Evolutionary conservation across 2,888 invertebrate genomes (phyloP).

Genomic region (Lumbricus terrestris): DNA sequence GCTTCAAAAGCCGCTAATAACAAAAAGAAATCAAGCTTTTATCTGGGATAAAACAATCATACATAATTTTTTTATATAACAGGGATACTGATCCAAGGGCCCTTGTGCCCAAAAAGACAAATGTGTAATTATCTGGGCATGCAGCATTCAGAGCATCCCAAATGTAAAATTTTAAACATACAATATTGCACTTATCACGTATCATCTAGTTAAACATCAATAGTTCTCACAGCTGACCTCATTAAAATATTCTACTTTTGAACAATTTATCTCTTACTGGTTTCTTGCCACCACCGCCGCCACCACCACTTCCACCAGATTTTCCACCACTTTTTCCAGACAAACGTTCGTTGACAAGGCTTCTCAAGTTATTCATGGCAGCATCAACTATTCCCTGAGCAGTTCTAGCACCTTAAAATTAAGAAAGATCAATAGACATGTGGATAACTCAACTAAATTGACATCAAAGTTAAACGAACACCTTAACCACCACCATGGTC

Average conservation of each 20-base stretch:
- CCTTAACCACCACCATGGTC: too few species aligned
- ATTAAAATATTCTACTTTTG: neutral
- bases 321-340: conserved; percentile 63
- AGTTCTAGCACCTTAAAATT: conserved; percentile 68
- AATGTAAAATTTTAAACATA: too few species aligned
- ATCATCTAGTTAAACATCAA: neutral
- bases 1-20: neutral
- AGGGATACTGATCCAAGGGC: too few species aligned
- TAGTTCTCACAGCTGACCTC: neutral
- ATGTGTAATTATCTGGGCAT: too few species aligned
- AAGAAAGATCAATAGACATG: neutral
- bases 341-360: conserved; percentile 72
- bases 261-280: conserved; percentile 10
- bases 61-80: neutral
- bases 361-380: conserved; percentile 75
- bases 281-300: conserved; percentile 44
- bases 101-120: too few species aligned
- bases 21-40: neutral
- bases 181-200: neutral
- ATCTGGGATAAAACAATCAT: neutral
- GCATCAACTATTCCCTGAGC: conserved; percentile 83
- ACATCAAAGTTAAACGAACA: too few species aligned
- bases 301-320: conserved; percentile 42
- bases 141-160: too few species aligned
- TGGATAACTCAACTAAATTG: neutral